These are phyloP conservation scores for Caretta caretta DNA, from an alignment of 2,113 vertebrate species.

Conservation along the genomic window DNA sequence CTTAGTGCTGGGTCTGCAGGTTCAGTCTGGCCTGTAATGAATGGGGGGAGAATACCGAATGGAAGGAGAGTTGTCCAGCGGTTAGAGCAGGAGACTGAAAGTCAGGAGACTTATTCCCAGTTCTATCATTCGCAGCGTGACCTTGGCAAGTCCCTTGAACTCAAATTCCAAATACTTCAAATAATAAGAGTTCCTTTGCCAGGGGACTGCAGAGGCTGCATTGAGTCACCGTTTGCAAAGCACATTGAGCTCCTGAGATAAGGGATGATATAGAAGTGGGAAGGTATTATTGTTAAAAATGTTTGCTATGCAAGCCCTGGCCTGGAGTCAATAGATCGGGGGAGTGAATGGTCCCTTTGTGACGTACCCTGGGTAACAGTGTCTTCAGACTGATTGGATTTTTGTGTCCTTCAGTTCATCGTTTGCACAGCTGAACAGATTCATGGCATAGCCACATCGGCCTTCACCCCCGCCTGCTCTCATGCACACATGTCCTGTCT, in stretches of 20 bases:
- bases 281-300: background rate
- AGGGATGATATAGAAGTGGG: background rate
- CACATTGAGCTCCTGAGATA: background rate
- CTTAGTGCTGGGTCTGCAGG: background rate
- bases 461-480: background rate
- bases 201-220: background rate
- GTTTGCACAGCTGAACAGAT: background rate
- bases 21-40: background rate
- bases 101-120: background rate
- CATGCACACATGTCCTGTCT: background rate
- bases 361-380: background rate
- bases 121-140: background rate
- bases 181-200: background rate
- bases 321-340: background rate
- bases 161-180: too few relatives aligned
- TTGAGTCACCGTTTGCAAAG: background rate
- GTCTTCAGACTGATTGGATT: background rate
- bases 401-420: background rate
- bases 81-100: background rate
- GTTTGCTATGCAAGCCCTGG: background rate
- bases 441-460: background rate
- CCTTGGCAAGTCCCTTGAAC: background rate
- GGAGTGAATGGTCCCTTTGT: background rate
- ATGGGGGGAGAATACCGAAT: background rate
- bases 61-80: background rate